Conservation (phyloP, 2,888 invertebrate genomes). For the Chromoteleia sp. region DNA sequence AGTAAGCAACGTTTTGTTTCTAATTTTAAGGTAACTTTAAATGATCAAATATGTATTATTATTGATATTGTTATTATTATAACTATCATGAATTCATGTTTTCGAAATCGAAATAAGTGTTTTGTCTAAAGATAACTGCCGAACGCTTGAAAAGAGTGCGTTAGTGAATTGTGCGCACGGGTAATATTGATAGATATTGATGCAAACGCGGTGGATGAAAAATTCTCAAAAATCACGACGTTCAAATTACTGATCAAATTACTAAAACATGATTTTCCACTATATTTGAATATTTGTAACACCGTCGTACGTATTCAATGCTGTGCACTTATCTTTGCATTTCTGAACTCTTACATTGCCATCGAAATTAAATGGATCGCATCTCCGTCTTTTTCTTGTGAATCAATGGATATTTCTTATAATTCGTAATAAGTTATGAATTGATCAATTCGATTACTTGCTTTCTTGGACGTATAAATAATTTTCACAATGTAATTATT, state of each 20-base stretch:
- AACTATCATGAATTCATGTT: background rate
- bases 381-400: slow-evolving; percentile 9
- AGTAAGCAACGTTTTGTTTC: background rate
- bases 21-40: slow-evolving; percentile 16
- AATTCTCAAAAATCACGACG: background rate
- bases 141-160: background rate
- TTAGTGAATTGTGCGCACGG: background rate
- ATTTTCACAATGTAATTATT: background rate
- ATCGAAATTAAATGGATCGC: slow-evolving; percentile 24
- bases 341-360: slow-evolving; percentile 27
- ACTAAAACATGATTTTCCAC: background rate
- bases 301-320: slow-evolving; percentile 44
- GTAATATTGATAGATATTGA: background rate
- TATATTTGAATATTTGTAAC: background rate
- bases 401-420: slow-evolving; percentile 3
- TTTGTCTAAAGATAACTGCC: slow-evolving; percentile 15
- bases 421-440: background rate
- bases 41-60: background rate
- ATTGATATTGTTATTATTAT: slow-evolving; percentile 11
- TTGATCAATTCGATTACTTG: background rate
- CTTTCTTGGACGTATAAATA: background rate
- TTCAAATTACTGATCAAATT: background rate
- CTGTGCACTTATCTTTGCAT: slow-evolving; percentile 26
- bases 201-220: background rate
- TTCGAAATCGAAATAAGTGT: background rate